Evolutionary conservation across 2,113 vertebrate species (phyloP).

Genomic region (Erpornis zantholeuca): DNA sequence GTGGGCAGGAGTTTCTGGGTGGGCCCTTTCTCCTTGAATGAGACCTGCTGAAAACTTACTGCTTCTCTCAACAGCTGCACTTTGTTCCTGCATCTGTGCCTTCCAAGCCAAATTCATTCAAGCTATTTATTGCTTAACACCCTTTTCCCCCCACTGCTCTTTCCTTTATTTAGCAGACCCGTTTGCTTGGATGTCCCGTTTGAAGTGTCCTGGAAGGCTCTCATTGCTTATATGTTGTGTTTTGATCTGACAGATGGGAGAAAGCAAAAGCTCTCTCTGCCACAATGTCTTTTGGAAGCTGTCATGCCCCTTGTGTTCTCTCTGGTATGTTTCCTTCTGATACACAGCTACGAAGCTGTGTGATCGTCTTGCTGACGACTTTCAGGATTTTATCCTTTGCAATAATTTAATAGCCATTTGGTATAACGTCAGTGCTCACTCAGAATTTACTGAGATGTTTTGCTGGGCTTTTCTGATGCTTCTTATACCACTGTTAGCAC

Average conservation of each 20-base stretch:
- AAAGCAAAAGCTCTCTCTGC: not conserved
- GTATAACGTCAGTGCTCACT: not conserved
- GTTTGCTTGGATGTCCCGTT: not conserved
- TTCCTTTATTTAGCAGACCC: not conserved
- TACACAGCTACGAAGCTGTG: not conserved
- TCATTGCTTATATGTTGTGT: not conserved
- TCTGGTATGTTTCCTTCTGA: not conserved
- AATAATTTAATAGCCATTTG: not conserved
- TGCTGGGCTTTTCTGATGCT: not conserved
- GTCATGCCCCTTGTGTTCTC: fast-evolving
- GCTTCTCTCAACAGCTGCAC: not conserved
- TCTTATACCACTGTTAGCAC: fast-evolving
- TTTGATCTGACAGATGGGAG: not conserved
- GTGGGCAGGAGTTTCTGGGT: not conserved
- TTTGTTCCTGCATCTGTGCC: not conserved
- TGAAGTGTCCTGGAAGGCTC: not conserved
- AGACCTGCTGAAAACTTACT: not conserved
- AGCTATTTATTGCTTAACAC: not conserved
- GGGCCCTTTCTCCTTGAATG: not conserved
- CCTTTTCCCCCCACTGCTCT: not conserved
- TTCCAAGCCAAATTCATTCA: not conserved
- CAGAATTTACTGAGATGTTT: not conserved
- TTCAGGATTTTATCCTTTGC: not conserved
- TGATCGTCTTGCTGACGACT: not conserved
- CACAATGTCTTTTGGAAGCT: not conserved